These are phyloP conservation scores for Nothoprocta perdicaria DNA, from an alignment of 2,113 vertebrate genomes.

Conservation along the genomic window DNA sequence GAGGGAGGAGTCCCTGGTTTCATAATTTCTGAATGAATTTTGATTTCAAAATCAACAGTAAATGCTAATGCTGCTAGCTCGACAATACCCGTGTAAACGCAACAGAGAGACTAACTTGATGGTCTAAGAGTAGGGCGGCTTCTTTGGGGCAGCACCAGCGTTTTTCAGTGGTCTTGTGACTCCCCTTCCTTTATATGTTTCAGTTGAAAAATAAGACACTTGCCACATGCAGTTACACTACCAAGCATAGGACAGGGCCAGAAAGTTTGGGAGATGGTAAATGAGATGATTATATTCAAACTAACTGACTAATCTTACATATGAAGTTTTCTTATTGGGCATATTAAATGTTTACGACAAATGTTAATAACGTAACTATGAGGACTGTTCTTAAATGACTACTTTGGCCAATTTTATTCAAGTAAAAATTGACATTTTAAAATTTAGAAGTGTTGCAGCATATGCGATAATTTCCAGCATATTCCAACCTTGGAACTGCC, in stretches of 20 bases:
- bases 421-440: background rate
- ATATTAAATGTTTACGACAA: background rate
- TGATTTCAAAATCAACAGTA: background rate
- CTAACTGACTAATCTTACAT: background rate
- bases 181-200: background rate
- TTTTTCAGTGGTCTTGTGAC: background rate
- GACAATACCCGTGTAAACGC: background rate
- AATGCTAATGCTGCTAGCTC: background rate
- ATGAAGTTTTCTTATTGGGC: background rate
- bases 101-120: background rate
- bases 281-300: background rate
- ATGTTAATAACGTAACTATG: background rate
- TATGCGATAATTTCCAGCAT: background rate
- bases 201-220: background rate
- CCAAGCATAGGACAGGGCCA: background rate
- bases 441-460: background rate
- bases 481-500: background rate
- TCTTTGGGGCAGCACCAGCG: background rate
- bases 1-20: background rate
- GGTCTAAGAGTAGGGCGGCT: background rate
- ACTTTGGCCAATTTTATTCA: background rate
- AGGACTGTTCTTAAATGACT: background rate
- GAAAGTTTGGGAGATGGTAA: background rate
- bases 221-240: background rate
- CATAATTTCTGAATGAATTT: background rate